A percentile compares a stretch with the other conserved stretches of the same genome.
These are phyloP conservation scores for Lichenostomus cassidix DNA, from an alignment of 2,113 vertebrate species.

Conservation along the genomic window DNA sequence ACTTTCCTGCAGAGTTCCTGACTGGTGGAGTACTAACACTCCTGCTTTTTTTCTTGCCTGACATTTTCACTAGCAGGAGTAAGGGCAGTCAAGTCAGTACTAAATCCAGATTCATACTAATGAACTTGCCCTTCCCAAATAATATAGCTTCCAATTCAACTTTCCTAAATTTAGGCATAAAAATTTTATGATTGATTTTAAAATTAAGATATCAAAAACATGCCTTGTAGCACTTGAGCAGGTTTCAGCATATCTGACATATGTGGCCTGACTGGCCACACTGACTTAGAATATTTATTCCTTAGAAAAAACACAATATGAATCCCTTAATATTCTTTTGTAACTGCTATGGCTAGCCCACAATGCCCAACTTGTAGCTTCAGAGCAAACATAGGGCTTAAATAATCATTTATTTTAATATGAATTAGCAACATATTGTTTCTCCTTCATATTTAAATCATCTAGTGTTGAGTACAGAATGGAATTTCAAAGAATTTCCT, in stretches of 20 bases:
- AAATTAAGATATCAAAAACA: background rate
- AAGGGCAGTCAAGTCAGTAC: background rate
- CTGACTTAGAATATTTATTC: background rate
- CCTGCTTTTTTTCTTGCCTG: background rate
- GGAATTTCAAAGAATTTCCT: background rate
- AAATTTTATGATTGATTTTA: background rate
- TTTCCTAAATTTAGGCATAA: background rate
- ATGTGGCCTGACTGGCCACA: background rate
- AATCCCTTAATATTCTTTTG: background rate
- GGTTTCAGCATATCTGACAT: background rate
- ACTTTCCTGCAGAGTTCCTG: background rate
- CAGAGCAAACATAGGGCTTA: background rate
- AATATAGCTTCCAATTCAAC: background rate
- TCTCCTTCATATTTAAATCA: slow-evolving; percentile 24
- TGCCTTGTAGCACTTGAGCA: background rate
- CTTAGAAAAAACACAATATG: background rate
- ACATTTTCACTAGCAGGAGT: background rate
- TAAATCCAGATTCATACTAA: background rate
- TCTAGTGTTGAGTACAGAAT: background rate
- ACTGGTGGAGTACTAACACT: background rate
- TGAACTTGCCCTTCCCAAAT: background rate
- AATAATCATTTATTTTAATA: background rate
- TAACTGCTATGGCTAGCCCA: background rate
- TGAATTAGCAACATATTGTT: background rate
- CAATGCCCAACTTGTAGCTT: background rate